Base-by-base conservation (phyloP, 2,113 vertebrate species). In the Myocastor coypus region DNA sequence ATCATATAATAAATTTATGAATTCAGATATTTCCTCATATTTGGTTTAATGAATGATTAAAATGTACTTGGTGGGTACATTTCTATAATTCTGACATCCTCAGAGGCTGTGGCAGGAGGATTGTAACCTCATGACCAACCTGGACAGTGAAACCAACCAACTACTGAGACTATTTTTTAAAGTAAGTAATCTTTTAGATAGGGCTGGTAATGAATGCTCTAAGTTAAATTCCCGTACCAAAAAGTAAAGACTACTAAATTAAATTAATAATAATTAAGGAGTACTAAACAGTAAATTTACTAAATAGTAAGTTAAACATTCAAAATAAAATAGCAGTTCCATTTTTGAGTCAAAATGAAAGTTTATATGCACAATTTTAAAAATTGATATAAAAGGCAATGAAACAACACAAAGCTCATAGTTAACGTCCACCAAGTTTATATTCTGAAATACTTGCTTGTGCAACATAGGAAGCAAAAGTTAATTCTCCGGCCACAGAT, bases 11-110 rank as follows among this genome's bases (percentile, higher is more conserved):
- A 82, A 63, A 77, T 52, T 57, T 71, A 68, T 24, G 52, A 66
- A 78, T 30, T 91, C 19, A 82, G 71, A 83, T 3, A 64, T n/a
- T 90, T 46, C 3, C 94, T 92, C 75, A 59, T 6, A 40, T 82
- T 59, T 40, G 5, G 13, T 30, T 0, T 42, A 80, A 46, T 34
- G 30, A n/a, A 63, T 68, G 69, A n/a, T 28, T 40, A 73, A 55
- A 50, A 40, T 52, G 28, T 26, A 26, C 24, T 12, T 26, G 71
- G 24, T 42, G 71, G 2, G 12, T 12, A 14, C 42, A 77, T 50
- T 5, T 46, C 40, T 77, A 28, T 50, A 77, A 30, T 46, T 26
- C 73, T 77, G 26, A 77, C 26, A 50, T 77, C 30, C 73, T 77
- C 12, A 3, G 73, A 77, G 26, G 26, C 40, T 50, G 42, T 30